These are phyloP conservation scores for Drosophila anomalata DNA, from an alignment of 2,888 invertebrate genomes.

Conservation along the genomic window DNA sequence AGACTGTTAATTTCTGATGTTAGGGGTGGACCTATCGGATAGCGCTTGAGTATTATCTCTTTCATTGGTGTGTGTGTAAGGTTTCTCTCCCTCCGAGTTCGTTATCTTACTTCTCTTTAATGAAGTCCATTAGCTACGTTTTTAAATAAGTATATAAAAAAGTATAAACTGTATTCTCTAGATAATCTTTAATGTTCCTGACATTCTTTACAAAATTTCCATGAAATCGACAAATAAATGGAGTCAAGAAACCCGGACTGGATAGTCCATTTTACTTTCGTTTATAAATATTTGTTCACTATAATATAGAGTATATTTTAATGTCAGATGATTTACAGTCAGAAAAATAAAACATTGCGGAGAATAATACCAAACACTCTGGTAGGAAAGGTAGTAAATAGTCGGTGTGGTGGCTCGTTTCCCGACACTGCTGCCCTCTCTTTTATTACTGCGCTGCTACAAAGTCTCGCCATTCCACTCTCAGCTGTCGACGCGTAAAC, in stretches of 20 bases:
- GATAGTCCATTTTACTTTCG: too few species aligned
- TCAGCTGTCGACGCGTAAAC: slow-evolving; percentile 30
- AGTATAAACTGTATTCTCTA: too few species aligned
- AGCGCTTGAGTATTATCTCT: not conserved
- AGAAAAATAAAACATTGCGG: too few species aligned
- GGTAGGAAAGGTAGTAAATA: not conserved
- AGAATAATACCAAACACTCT: not conserved
- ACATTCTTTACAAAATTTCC: too few species aligned
- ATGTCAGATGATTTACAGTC: too few species aligned
- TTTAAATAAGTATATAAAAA: too few species aligned
- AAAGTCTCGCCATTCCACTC: slow-evolving; percentile 22
- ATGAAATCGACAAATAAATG: too few species aligned
- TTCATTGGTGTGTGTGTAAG: not conserved
- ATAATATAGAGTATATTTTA: too few species aligned
- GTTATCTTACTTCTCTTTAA: not conserved
- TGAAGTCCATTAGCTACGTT: not conserved
- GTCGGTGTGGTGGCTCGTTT: not conserved
- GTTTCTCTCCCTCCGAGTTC: not conserved
- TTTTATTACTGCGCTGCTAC: slow-evolving; percentile 15
- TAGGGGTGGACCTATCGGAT: not conserved
- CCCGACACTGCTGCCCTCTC: not conserved
- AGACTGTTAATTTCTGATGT: not conserved
- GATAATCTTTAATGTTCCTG: too few species aligned
- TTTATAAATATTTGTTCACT: too few species aligned
- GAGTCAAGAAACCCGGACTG: too few species aligned